Evolutionary conservation across 64 coral and sea anemone genomes (phyloP).

Genomic region (Montipora efflorescens): DNA sequence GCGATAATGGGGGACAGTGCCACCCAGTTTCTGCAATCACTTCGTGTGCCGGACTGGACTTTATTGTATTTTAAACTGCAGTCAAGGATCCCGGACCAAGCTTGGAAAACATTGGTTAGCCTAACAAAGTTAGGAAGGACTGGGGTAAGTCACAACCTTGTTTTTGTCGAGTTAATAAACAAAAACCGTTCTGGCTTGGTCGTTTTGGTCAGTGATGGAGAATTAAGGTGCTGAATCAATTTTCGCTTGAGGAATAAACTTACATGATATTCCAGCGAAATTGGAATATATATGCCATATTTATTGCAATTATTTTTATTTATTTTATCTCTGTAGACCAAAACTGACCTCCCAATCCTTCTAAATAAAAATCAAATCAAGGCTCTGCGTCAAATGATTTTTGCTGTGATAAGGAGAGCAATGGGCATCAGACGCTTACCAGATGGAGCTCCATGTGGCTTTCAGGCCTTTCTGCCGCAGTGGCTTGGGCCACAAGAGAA

Average conservation of each 20-base stretch:
- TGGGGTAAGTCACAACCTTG: conserved; percentile 14
- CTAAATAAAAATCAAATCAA: conserved; percentile 77
- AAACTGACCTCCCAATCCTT: conserved; percentile 59
- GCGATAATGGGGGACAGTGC: neutral
- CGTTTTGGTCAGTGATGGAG: neutral
- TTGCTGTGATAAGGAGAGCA: conserved; percentile 51
- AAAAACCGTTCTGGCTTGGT: neutral
- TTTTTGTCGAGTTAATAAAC: neutral
- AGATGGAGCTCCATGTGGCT: neutral
- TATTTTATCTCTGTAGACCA: no score
- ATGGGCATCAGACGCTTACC: conserved; percentile 41
- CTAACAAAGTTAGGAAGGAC: neutral
- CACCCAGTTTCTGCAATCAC: neutral
- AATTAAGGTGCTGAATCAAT: conserved; percentile 1
- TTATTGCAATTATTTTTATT: neutral
- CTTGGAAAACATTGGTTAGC: conserved; percentile 2
- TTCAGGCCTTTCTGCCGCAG: conserved; percentile 36
- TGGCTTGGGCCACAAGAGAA: conserved; percentile 25
- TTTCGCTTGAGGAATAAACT: neutral
- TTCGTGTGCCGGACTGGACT: conserved; percentile 1
- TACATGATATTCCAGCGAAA: neutral
- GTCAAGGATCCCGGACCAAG: conserved; percentile 22
- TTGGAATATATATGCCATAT: neutral
- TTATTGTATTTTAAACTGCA: neutral
- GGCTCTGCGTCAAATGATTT: conserved; percentile 68